Conservation (phyloP, 2,797 vertebrate genomes). For the Onychomys leucogaster region DNA sequence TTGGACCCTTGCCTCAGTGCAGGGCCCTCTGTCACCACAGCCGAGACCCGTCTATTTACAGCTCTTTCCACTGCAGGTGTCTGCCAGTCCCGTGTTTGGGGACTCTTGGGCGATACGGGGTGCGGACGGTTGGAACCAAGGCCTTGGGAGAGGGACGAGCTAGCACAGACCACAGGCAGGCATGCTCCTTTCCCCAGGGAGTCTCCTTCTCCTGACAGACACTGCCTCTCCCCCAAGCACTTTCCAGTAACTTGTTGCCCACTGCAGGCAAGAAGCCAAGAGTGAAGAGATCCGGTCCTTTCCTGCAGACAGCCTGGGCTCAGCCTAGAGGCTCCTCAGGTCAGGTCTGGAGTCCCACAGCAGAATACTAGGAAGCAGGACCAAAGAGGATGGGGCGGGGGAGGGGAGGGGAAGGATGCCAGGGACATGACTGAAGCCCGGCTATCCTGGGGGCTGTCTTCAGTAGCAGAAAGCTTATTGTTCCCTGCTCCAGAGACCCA, state of each 20-base stretch:
- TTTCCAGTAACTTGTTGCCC: conserved; percentile 50
- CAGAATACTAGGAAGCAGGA: not conserved
- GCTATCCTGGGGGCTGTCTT: not conserved
- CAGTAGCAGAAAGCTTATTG: not conserved
- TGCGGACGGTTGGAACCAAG: not conserved
- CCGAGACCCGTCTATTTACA: not conserved
- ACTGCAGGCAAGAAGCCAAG: not conserved
- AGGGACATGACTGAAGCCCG: not conserved
- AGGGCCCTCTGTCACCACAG: not conserved
- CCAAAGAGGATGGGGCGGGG: not conserved
- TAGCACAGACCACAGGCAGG: not conserved
- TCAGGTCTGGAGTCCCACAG: not conserved
- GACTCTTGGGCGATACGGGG: not conserved
- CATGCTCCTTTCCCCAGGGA: not conserved
- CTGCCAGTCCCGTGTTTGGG: not conserved
- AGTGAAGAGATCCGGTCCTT: not conserved
- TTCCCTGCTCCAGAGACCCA: not conserved
- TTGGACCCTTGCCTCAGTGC: not conserved
- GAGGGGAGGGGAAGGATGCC: too few species aligned
- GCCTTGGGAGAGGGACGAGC: not conserved
- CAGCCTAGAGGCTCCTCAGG: not conserved
- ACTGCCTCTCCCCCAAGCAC: not conserved
- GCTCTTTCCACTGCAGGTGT: not conserved
- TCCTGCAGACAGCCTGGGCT: not conserved
- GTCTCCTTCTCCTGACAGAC: not conserved